Base-by-base conservation (phyloP, 2,888 invertebrate genomes). In the Apamea monoglypha region DNA sequence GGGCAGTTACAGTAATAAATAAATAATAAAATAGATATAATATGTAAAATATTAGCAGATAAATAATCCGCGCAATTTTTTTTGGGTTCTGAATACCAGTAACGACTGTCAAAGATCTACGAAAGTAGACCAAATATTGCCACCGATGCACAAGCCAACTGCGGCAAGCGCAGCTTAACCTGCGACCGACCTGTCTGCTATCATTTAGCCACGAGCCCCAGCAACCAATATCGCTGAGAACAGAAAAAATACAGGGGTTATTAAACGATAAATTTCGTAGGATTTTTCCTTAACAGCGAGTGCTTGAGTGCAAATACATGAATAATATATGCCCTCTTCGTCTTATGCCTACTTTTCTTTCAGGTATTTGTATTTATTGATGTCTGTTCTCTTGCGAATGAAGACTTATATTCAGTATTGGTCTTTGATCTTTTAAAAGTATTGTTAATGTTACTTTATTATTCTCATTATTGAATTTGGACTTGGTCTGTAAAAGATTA, bases 211-310 rank as follows among this genome's bases (percentile, higher is more conserved):
- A 47, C 14, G 47, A 14, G 3, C 50, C 50, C 50, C 50, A 5
- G 50, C 44, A 56, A 71, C 74, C 70, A 80, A 83, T 74, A 84
- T 40, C 56, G 56, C 8, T 56, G 16, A 66, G 69, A 74, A 82
- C 40, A 78, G 70, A 74, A 75, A 86, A 80, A 82, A 77, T 78
- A 82, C 78, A 82, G 69, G 40, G 74, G 80, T 80, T 78, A 80
- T 84, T 78, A 82, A 79, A 78, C 82, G 74, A 87, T 87, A 84
- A 84, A 86, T 87, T 86, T 84, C 67, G 67, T 44, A 69, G 76
- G 80, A 86, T 82, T 86, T 81, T 84, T 84, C 82, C 80, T 78
- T 72, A 73, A 66, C 72, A 69, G 76, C 44, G 76, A 84, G 84
- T 82, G 68, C 76, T 80, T 75, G 70, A 84, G 72, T 80, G 66